Conservation (phyloP, 2,113 vertebrate genomes). For the Mola mola region DNA sequence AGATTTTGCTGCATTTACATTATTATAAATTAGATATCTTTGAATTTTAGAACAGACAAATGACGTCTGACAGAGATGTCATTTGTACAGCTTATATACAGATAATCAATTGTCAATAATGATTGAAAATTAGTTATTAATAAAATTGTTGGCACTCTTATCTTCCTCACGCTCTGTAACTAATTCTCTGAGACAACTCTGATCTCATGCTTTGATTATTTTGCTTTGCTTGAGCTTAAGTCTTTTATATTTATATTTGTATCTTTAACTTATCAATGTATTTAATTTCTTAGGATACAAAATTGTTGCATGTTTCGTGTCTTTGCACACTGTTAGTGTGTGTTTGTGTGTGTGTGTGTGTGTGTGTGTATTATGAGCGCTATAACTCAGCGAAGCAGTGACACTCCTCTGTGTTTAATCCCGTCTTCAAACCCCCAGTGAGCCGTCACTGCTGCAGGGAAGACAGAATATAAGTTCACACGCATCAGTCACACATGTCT, state of each 20-base stretch:
- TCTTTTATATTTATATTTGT: background rate
- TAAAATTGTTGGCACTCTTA: background rate
- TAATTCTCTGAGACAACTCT: no score
- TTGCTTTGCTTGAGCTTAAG: background rate
- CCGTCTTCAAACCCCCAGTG: conserved; percentile 78
- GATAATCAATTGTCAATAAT: no score
- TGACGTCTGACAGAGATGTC: no score
- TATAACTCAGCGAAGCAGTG: conserved; percentile 81
- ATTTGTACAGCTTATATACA: no score
- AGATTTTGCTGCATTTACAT: no score
- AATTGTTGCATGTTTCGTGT: conserved; percentile 19
- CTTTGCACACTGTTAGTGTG: conserved; percentile 37
- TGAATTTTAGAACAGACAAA: conserved; percentile 3
- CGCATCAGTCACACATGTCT: conserved; percentile 62
- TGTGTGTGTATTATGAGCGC: conserved; percentile 81
- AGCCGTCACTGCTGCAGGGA: conserved; percentile 80
- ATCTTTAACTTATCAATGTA: conserved; percentile 8
- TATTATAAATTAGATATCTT: background rate
- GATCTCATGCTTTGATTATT: no score
- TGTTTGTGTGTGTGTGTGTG: conserved; percentile 60
- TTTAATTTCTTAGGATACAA: conserved; percentile 25
- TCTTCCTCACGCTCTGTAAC: no score
- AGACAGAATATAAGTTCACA: conserved; percentile 67
- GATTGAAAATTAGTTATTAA: no score
- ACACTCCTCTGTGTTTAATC: conserved; percentile 80